phyloP scores from a whole-genome alignment of 2,888 invertebrate species.

The Eupithecia exiguata region DNA sequence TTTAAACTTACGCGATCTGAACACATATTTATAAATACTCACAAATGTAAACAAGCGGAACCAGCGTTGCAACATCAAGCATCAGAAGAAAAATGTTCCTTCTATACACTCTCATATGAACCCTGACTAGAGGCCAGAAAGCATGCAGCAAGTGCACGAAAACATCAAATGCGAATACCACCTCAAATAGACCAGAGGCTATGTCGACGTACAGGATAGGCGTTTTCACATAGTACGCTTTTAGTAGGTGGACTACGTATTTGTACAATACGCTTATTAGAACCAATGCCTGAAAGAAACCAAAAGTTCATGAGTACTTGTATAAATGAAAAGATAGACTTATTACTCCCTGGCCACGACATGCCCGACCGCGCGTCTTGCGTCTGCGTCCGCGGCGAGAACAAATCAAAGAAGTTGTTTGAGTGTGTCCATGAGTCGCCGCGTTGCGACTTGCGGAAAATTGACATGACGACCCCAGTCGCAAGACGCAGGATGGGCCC shows the following conservation, averaged over 20 bases:
- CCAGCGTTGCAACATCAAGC: constrained; percentile 60
- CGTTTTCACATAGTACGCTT: constrained; percentile 57
- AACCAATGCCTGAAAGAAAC: constrained; percentile 58
- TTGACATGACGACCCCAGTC: too few relatives aligned
- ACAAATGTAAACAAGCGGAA: constrained; percentile 61
- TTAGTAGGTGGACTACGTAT: constrained; percentile 59
- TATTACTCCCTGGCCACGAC: too few relatives aligned
- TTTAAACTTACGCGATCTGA: too few relatives aligned
- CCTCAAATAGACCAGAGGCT: constrained; percentile 52
- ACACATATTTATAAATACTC: too few relatives aligned
- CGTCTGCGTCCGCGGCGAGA: too few relatives aligned
- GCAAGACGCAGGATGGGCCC: too few relatives aligned
- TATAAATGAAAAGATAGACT: too few relatives aligned
- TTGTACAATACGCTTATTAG: constrained; percentile 58
- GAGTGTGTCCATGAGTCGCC: too few relatives aligned
- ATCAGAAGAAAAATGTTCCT: constrained; percentile 53
- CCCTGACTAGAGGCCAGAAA: constrained; percentile 66
- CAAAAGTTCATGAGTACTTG: background rate
- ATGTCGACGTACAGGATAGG: constrained; percentile 47
- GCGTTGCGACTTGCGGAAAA: too few relatives aligned
- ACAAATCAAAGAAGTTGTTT: too few relatives aligned
- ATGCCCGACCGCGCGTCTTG: too few relatives aligned
- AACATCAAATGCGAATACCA: constrained; percentile 60
- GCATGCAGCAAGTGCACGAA: constrained; percentile 60
- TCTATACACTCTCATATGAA: constrained; percentile 63